Base-by-base conservation (phyloP, 2,113 vertebrate genomes). In the Trematomus loennbergii region DNA sequence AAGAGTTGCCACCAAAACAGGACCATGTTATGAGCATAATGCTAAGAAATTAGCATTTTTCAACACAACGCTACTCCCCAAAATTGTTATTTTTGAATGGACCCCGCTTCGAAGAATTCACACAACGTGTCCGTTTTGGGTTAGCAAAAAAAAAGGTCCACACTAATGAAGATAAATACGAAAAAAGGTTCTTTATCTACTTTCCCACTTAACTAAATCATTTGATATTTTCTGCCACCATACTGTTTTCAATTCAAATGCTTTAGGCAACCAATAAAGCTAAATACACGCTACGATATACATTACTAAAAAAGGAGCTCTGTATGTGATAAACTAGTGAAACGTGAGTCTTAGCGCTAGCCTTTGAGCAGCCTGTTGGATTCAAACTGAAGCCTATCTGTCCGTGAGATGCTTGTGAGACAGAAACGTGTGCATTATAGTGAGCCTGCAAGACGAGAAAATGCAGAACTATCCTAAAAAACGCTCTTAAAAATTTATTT, bases 1-100 rank as follows among this genome's bases (percentile, higher is more conserved):
- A 79, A 73, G 53, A 77, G 48, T 54, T 29, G 55, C 22, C 67
- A 20, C 43, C 25, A 50, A 49, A n/a, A 16, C 73, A 68, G 72
- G 55, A 55, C 67, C 58, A 10, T 46, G 33, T 4, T 29, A 29
- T 29, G 29, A 29, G 29, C 29, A 29, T 29, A 29, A 29, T 29
- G 29, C 29, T 29, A 29, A 29, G 29, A 29, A 3, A 4, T 29
- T 29, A 4, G 29, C 29, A 29, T 29, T 29, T 3, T 29, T 29
- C 29, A 4, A 29, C 29, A 29, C 29, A 52, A 8, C 2, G 5
- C 65, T 60, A 3, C n/a, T 54, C 33, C 13, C 20, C 46, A 25
- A 62, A n/a, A 33, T 6, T 2, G 9, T 3, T 48, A 13, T 48
- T 61, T 20, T 54, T 65, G 53, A 36, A 22, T 22, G n/a, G 25